phyloP scores from a whole-genome alignment of 2,113 vertebrate genomes.

The Numida meleagris region DNA sequence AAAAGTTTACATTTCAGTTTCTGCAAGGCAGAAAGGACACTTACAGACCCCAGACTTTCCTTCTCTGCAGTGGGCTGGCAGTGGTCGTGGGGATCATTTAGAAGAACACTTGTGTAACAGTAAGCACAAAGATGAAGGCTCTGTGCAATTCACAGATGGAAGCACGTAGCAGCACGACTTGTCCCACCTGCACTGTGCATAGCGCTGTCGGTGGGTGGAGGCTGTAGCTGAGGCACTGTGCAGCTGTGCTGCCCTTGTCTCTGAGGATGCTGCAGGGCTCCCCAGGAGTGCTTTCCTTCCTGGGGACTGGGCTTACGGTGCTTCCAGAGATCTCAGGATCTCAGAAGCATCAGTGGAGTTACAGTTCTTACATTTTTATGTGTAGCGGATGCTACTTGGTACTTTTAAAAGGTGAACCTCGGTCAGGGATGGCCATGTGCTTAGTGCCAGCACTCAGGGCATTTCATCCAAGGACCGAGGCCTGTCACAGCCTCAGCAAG shows the following conservation, averaged over 20 bases:
- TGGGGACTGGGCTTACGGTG: background rate
- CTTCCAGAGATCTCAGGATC: background rate
- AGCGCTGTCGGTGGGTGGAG: background rate
- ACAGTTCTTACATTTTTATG: background rate
- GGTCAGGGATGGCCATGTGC: background rate
- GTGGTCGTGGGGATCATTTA: background rate
- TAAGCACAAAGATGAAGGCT: accelerated
- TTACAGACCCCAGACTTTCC: accelerated
- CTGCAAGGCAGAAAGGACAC: background rate
- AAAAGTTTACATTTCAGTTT: background rate
- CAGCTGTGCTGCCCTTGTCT: no score
- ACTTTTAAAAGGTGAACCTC: background rate
- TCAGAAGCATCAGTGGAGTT: background rate
- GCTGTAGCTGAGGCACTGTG: background rate
- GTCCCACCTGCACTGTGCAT: background rate
- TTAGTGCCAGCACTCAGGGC: accelerated
- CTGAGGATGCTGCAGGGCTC: no score
- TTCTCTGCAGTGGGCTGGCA: accelerated
- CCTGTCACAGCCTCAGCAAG: no score
- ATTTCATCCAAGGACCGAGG: background rate
- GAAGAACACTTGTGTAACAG: no score
- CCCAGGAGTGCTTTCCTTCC: background rate
- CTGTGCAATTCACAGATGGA: accelerated
- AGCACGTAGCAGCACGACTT: background rate
- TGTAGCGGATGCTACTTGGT: background rate